These are phyloP conservation scores for Branchinecta lindahli DNA, from an alignment of 1,140 invertebrate species.

Conservation along the genomic window DNA sequence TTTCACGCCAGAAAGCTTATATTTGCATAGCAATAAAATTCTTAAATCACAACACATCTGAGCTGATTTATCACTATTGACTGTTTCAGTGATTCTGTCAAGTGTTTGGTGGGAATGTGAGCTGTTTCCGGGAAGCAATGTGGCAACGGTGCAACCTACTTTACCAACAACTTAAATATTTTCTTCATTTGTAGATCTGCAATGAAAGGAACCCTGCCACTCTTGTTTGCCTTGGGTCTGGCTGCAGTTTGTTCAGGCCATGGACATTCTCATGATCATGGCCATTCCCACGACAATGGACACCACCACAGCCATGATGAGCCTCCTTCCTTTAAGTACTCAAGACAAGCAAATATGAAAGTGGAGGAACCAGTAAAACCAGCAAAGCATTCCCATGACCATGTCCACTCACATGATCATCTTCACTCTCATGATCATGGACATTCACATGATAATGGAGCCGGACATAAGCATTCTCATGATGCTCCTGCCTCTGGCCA, in stretches of 20 bases:
- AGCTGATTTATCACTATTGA: too few species aligned
- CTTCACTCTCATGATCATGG: slow-evolving; percentile 28
- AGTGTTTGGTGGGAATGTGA: too few species aligned
- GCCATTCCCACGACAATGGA: slow-evolving; percentile 28
- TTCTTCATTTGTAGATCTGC: neutral
- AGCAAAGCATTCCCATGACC: slow-evolving; percentile 21
- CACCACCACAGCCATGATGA: slow-evolving; percentile 36
- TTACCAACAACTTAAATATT: neutral
- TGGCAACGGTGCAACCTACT: too few species aligned
- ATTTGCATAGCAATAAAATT: too few species aligned
- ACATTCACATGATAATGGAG: slow-evolving; percentile 12
- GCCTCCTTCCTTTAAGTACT: slow-evolving; percentile 54
- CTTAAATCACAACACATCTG: too few species aligned
- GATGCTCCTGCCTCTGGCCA: slow-evolving; percentile 27
- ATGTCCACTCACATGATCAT: slow-evolving; percentile 24
- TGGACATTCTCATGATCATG: slow-evolving; percentile 26
- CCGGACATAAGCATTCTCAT: neutral
- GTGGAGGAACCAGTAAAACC: slow-evolving; percentile 14
- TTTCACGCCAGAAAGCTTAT: too few species aligned
- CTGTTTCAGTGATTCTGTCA: too few species aligned
- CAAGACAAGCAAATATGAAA: slow-evolving; percentile 48
- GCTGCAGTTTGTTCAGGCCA: slow-evolving; percentile 16
- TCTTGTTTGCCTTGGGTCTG: neutral
- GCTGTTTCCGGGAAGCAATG: too few species aligned
- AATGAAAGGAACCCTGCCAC: neutral